Percentiles rank a stretch among this genome's conserved stretches.
Evolutionary conservation across 2,113 vertebrate species (phyloP).

Genomic region (Rostratula benghalensis): DNA sequence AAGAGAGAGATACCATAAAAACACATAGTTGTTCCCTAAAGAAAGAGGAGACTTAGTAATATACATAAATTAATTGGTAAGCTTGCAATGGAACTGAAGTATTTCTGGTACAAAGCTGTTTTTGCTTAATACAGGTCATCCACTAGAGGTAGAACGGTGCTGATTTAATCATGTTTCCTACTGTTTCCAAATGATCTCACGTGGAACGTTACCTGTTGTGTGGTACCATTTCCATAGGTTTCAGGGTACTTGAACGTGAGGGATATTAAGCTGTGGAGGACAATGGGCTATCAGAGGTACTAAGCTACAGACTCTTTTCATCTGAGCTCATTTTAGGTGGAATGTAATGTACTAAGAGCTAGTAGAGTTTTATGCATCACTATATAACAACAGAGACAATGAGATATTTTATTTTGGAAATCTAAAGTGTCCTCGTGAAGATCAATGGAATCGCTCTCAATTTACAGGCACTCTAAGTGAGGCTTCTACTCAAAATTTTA

Average conservation of each 20-base stretch:
- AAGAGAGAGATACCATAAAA: neutral
- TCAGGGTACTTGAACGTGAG: neutral
- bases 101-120: neutral
- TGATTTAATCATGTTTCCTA: neutral
- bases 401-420: neutral
- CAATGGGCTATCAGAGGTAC: fast-evolving
- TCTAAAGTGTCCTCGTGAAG: neutral
- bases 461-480: neutral
- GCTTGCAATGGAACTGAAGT: neutral
- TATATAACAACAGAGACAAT: neutral
- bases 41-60: neutral
- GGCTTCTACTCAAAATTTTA: neutral
- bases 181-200: fast-evolving
- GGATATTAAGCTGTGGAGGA: neutral
- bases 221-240: neutral
- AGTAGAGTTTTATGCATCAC: fast-evolving
- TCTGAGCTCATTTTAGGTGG: neutral
- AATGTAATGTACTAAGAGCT: neutral
- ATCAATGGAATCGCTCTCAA: neutral
- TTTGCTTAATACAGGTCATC: neutral
- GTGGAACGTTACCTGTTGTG: neutral
- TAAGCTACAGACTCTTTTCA: neutral
- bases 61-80: neutral
- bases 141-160: neutral
- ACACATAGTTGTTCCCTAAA: neutral